Evolutionary conservation across 2,797 vertebrate species (phyloP).

Genomic region (Limosa lapponica): DNA sequence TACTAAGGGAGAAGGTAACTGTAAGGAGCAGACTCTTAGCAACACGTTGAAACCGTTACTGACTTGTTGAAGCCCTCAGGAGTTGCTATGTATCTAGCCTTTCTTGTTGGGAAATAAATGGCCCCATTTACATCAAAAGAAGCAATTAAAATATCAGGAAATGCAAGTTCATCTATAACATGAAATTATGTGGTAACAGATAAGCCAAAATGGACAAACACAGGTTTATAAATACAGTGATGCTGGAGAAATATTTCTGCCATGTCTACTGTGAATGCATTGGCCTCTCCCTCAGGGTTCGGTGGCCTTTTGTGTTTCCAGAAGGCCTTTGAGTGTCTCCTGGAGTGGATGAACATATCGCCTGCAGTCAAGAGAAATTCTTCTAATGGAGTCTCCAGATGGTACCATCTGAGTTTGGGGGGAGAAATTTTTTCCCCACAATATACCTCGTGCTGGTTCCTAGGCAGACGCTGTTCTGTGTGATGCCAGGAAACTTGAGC

Average conservation of each 20-base stretch:
- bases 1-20: background rate
- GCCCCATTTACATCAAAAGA: background rate
- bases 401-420: background rate
- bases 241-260: background rate
- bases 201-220: background rate
- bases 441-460: fast-evolving
- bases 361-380: background rate
- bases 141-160: background rate
- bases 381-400: background rate
- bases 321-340: background rate
- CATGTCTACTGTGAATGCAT: fast-evolving
- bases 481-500: background rate
- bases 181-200: background rate
- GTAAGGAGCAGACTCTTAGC: background rate
- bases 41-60: background rate
- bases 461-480: background rate
- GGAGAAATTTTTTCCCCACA: background rate
- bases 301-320: background rate
- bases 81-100: background rate
- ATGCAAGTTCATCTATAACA: background rate
- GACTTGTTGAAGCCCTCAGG: background rate
- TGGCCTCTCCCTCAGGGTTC: background rate
- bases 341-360: background rate
- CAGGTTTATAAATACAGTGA: background rate
- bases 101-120: background rate